Base-by-base conservation (phyloP, 2,113 vertebrate genomes). In the Toxotes chatareus region DNA sequence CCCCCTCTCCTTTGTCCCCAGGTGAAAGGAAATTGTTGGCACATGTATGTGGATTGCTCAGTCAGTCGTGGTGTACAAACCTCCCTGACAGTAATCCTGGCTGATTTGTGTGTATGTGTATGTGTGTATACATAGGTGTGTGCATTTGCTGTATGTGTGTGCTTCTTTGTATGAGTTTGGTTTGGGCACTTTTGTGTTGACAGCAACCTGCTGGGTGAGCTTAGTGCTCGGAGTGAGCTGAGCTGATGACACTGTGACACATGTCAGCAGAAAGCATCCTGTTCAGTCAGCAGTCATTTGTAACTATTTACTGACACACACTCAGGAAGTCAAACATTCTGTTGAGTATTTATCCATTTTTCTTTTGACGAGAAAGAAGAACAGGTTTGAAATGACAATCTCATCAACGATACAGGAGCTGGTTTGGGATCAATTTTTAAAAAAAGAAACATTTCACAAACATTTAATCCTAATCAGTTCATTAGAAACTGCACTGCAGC, bases 21-120 rank as follows among this genome's bases (percentile, higher is more conserved):
- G 89, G 93, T 94, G 87, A 89, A 93, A 90, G 83, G 86, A 89
- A 89, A 86, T 86, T 93, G 92, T 93, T 93, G 86, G 85, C 86
- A 87, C 89, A 85, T 82, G 88, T 86, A 84, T 13, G 67, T 53
- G 79, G 83, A 83, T 88, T 76, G 87, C 86, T 94, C 83, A 85
- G 78, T 91, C 89, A 90, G 84, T 93, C 85, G 85, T 77, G 84
- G 89, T 85, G 88, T 73, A 80, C 79, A 80, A 84, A 89, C 67
- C 71, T 64, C 89, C 57, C 56, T 94, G 94, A 94, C 94, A 94
- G 89, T 94, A 94, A 95, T 94, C 94, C 92, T 83, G 76, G 49
- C 51, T 89, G 89, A 88, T 89, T 79, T 42, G 27, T 80, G 44
- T 76, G n/a, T 40, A 8, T 70, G 36, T 42, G 67, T 67, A 36